Base-by-base conservation (phyloP, 2,113 vertebrate species). In the Pardalotus punctatus region DNA sequence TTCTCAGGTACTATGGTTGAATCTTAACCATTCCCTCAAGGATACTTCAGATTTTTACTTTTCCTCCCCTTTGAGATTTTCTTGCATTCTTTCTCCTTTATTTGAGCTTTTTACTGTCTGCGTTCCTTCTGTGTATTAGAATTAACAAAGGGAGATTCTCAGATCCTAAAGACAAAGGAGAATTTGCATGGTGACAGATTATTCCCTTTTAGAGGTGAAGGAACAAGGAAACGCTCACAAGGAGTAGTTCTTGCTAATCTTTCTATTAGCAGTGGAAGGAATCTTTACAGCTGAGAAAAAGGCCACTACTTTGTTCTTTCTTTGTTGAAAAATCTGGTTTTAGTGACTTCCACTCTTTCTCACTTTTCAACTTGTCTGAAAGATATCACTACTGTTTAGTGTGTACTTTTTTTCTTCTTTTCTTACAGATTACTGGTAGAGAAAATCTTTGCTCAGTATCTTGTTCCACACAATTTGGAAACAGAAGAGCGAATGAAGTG, bases 401-500 rank as follows among this genome's bases (percentile, higher is more conserved):
- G 51, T n/a, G 14, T 43, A 40, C 16, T 96, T 96, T 64, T 96
- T 64, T 14, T 80, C 45, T 90, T 77, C 50, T 93, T 96, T 90
- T 88, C 89, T 93, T 83, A 38, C 93, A 99, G 99, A 93, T 98
- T 99, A 53, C 97, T 99, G 95, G 99, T 99, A 62, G 99, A 99
- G 97, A 99, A 99, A 98, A 99, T 99, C 93, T 99, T 99, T 97
- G 99, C 99, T 84, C 99, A 99, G 90, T 99, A 99, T 97, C 99
- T 99, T 88, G 99, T 99, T 84, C 99, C 99, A 88, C 99, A 99
- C 97, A 99, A 99, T 97, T 98, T 99, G 93, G 99, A 99, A 98
- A 99, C 99, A 0, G 99, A 99, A 98, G 99, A 99, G 92, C 98
- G 99, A 97, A 99, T 99, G 99, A 99, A 99, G 94, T 99, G 99